These are phyloP conservation scores for Drosophila pectinifera DNA, from an alignment of 1,140 invertebrate species.

Conservation along the genomic window DNA sequence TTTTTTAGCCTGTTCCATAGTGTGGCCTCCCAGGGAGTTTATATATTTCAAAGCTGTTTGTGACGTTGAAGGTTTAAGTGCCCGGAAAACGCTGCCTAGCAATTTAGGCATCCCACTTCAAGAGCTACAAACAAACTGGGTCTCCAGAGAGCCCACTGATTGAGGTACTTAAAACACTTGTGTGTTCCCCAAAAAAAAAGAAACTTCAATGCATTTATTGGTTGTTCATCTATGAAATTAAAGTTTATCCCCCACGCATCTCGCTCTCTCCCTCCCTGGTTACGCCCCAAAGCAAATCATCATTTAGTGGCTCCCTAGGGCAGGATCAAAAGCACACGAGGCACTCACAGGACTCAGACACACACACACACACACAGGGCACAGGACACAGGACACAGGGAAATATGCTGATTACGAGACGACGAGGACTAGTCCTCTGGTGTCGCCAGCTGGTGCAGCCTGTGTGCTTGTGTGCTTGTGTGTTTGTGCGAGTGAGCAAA, in stretches of 20 bases:
- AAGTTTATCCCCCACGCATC: slow-evolving; percentile 39
- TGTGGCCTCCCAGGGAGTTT: not conserved
- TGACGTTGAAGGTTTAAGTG: slow-evolving; percentile 12
- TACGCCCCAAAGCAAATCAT: slow-evolving; percentile 56
- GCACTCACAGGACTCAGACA: slow-evolving; percentile 13
- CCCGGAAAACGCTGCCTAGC: too few relatives aligned
- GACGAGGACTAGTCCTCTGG: slow-evolving; percentile 15
- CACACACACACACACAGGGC: not conserved
- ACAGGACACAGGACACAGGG: slow-evolving; percentile 9
- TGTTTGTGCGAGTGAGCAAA: slow-evolving; percentile 19
- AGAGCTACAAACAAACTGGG: not conserved
- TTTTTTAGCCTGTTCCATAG: not conserved
- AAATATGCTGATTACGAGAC: slow-evolving; percentile 57
- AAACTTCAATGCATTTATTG: slow-evolving; percentile 18
- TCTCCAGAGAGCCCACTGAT: slow-evolving; percentile 13
- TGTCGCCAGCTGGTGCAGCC: slow-evolving; percentile 42
- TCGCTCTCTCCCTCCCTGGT: not conserved
- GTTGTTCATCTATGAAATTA: slow-evolving; percentile 50
- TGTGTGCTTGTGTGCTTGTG: not conserved
- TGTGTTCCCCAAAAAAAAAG: not conserved
- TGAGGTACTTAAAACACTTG: slow-evolving; percentile 11
- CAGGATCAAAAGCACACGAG: slow-evolving; percentile 46
- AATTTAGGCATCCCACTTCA: too few relatives aligned
- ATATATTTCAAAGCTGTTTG: not conserved
- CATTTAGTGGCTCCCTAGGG: slow-evolving; percentile 58